A percentile compares a stretch with the other conserved stretches of the same genome.
These are phyloP conservation scores for Myrmophylax atrothorax DNA, from an alignment of 2,113 vertebrate genomes.

Conservation along the genomic window DNA sequence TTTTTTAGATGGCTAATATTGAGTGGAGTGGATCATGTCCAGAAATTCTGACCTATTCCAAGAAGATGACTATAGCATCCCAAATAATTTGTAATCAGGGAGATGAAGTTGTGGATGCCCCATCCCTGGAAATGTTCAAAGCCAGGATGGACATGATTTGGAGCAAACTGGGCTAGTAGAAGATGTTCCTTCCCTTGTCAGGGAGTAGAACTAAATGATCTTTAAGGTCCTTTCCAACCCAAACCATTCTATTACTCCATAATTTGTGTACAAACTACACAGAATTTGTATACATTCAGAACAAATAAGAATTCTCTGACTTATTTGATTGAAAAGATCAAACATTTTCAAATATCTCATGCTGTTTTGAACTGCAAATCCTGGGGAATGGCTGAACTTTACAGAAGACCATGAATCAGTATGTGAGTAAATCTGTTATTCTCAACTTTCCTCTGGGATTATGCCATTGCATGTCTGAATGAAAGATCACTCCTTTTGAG, in stretches of 20 bases:
- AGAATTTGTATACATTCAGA: background rate
- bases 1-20: background rate
- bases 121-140: background rate
- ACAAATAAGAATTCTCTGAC: background rate
- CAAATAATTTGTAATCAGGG: background rate
- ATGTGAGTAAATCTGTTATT: background rate
- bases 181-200: background rate
- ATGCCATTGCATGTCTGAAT: background rate
- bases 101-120: background rate
- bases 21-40: background rate
- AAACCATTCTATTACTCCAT: background rate
- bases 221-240: background rate
- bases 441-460: slow-evolving; percentile 16
- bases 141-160: background rate
- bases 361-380: slow-evolving; percentile 48
- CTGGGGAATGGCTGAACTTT: slow-evolving; percentile 64
- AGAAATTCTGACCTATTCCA: background rate
- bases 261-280: background rate
- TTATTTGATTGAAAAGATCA: slow-evolving; percentile 18
- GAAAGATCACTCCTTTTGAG: slow-evolving; percentile 47
- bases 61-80: background rate
- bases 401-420: slow-evolving; percentile 17
- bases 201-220: background rate
- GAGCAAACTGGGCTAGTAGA: background rate
- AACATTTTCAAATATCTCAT: slow-evolving; percentile 30